These are phyloP conservation scores for Hafferia zeledoni DNA, from an alignment of 2,797 vertebrate species.

Conservation along the genomic window DNA sequence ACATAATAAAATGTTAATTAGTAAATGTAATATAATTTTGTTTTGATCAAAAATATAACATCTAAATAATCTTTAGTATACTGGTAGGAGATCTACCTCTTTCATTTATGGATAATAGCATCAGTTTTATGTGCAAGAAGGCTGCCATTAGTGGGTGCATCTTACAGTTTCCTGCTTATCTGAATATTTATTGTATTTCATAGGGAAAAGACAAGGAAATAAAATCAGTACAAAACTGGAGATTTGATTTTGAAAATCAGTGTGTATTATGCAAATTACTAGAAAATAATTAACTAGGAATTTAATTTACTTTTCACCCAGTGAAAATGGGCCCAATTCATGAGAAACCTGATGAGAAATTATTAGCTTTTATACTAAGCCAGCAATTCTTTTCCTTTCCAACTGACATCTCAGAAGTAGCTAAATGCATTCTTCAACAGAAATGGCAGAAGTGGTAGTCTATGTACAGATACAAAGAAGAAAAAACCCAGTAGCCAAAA, in stretches of 20 bases:
- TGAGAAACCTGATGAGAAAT: background rate
- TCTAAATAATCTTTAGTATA: background rate
- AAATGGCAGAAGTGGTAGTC: background rate
- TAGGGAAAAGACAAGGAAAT: background rate
- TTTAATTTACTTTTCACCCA: background rate
- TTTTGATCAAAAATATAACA: conserved; percentile 46
- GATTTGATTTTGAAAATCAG: background rate
- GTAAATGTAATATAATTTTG: conserved; percentile 26
- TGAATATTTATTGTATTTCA: background rate
- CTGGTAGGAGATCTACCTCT: background rate
- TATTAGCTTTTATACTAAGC: background rate
- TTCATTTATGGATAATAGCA: background rate
- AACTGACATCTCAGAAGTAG: background rate
- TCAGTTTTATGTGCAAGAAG: background rate
- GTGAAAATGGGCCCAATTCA: background rate
- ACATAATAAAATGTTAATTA: conserved; percentile 49
- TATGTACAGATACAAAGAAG: background rate
- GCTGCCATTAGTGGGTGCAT: background rate
- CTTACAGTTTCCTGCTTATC: background rate
- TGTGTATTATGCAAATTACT: background rate
- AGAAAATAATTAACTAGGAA: background rate
- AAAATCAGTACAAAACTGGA: background rate
- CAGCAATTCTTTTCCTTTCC: background rate
- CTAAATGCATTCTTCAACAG: background rate
- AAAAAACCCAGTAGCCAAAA: background rate